Evolutionary conservation across 2,888 invertebrate species (phyloP).

Genomic region (Harpalus rufipes): DNA sequence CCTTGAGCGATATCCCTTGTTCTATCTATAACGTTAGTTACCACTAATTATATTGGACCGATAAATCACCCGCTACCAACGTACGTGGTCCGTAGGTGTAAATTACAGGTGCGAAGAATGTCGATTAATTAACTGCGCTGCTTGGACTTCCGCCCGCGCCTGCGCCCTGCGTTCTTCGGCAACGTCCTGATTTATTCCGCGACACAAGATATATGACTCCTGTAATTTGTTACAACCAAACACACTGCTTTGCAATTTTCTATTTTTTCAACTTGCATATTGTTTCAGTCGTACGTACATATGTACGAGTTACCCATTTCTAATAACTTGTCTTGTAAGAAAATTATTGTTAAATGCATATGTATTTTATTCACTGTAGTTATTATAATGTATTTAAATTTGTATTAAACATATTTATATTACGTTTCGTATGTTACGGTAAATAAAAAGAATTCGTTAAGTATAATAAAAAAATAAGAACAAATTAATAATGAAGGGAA

Average conservation of each 20-base stretch:
- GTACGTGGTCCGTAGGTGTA: constrained; percentile 50
- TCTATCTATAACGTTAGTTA: constrained; percentile 10
- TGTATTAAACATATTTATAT: too few species aligned
- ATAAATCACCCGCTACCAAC: constrained; percentile 35
- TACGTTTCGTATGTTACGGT: too few species aligned
- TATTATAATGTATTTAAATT: too few species aligned
- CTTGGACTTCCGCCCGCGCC: constrained; percentile 21
- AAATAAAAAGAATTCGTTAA: too few species aligned
- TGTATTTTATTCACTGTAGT: too few species aligned
- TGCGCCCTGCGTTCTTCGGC: constrained; percentile 37
- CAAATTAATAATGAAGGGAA: too few species aligned
- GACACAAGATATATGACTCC: constrained; percentile 60
- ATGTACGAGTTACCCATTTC: too few species aligned
- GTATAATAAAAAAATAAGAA: too few species aligned
- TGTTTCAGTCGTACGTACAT: too few species aligned
- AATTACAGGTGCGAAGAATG: constrained; percentile 58
- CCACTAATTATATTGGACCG: constrained; percentile 27
- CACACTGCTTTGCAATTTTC: constrained; percentile 12
- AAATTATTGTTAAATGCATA: too few species aligned
- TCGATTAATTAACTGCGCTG: constrained; percentile 33
- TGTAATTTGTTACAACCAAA: constrained; percentile 56
- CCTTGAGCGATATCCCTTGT: constrained; percentile 23
- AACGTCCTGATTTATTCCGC: constrained; percentile 60
- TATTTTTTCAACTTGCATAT: background rate
- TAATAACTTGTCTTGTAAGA: too few species aligned